phyloP scores from a whole-genome alignment of 1,140 invertebrate species.

The Drosophila funebris region DNA sequence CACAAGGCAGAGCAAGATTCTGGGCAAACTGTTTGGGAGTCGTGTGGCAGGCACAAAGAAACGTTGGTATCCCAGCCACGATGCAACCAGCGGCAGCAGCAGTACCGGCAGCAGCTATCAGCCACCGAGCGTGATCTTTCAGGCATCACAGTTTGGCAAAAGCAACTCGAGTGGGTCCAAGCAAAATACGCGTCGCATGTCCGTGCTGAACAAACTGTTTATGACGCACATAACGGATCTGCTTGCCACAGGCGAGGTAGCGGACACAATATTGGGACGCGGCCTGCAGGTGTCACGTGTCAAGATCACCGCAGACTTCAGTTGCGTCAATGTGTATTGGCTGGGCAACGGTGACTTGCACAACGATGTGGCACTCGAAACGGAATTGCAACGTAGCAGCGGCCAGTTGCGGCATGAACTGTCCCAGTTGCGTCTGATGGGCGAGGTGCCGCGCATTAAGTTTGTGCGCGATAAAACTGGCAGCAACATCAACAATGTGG shows the following conservation, averaged over 20 bases:
- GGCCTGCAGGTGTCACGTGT: constrained; percentile 89
- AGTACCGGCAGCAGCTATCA: constrained; percentile 10
- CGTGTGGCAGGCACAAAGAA: constrained; percentile 66
- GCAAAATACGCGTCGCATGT: constrained; percentile 84
- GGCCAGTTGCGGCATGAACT: constrained; percentile 88
- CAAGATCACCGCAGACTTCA: constrained; percentile 87
- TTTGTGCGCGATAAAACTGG: constrained; percentile 89
- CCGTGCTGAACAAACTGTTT: constrained; percentile 90
- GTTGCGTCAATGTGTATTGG: constrained; percentile 89
- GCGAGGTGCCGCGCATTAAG: constrained; percentile 88
- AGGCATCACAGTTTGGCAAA: constrained; percentile 57
- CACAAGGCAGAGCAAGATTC: constrained; percentile 61
- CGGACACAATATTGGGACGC: constrained; percentile 85
- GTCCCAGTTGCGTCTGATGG: constrained; percentile 88
- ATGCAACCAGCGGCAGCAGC: neutral
- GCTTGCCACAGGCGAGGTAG: constrained; percentile 88
- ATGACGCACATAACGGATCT: constrained; percentile 91
- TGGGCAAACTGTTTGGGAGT: constrained; percentile 67
- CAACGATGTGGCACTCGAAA: constrained; percentile 83
- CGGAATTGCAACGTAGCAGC: constrained; percentile 85
- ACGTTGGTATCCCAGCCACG: constrained; percentile 63
- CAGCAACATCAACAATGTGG: constrained; percentile 85
- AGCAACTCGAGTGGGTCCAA: constrained; percentile 73
- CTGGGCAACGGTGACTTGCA: constrained; percentile 84
- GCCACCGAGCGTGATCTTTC: constrained; percentile 37